phyloP scores from a whole-genome alignment of 2,888 invertebrate species.

The Fragum whitleyi region DNA sequence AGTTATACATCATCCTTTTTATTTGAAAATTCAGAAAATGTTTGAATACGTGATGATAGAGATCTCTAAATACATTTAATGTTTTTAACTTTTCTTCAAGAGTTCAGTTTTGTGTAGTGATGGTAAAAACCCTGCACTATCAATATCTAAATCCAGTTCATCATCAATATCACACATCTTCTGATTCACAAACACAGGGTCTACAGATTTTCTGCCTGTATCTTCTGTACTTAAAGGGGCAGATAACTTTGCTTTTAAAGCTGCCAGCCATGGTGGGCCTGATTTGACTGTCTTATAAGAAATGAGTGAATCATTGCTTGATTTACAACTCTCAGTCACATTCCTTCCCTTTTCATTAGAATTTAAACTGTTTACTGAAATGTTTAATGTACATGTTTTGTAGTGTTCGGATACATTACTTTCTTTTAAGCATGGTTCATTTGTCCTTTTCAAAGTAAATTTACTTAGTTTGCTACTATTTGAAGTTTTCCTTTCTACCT shows the following conservation, averaged over 20 bases:
- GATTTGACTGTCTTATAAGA: not conserved
- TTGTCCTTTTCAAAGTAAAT: constrained; percentile 20
- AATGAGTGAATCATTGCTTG: not conserved
- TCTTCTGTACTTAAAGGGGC: constrained; percentile 31
- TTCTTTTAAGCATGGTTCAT: not conserved
- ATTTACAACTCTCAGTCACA: not conserved
- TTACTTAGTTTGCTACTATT: not conserved
- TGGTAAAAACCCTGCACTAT: constrained; percentile 56
- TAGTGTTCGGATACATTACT: not conserved
- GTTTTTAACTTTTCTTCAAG: constrained; percentile 3
- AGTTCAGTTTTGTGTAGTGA: not conserved
- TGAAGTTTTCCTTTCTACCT: not conserved
- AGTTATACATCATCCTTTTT: no score
- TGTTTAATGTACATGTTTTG: no score
- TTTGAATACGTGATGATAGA: no score
- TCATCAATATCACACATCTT: constrained; percentile 32
- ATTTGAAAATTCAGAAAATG: no score
- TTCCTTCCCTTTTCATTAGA: no score
- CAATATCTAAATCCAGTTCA: constrained; percentile 70
- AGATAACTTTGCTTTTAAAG: constrained; percentile 62
- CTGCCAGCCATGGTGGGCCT: constrained; percentile 68
- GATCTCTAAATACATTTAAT: no score
- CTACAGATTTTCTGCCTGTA: not conserved
- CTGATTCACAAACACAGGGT: constrained; percentile 31
- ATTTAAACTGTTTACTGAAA: no score